Base-by-base conservation (phyloP, 2,888 invertebrate species). In the Sycophila texana region DNA sequence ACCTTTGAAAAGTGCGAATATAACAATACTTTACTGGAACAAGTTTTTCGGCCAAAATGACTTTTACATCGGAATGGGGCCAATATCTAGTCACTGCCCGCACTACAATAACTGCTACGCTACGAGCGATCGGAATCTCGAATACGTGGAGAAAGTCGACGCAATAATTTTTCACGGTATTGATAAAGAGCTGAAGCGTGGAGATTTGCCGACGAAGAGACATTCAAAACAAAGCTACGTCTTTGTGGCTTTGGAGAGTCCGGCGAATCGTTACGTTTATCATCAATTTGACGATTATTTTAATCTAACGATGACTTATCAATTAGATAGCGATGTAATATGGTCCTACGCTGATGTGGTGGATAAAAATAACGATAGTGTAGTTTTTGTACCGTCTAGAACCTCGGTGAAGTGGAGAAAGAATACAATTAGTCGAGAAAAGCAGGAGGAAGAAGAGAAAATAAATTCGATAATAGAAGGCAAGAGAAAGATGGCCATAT, bases 221-320 rank as follows among this genome's bases (percentile, higher is more conserved):
- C 84, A 82, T 0, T 76, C 86, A 0, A 71, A 88, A 13, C 93
- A 93, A 85, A 82, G 85, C n/a, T 93, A 93, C 84, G 89, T 93
- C 1, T 93, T 91, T 82, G 90, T 91, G 0, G 86, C 91, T 55
- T 87, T 92, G 85, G 93, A 93, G 83, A 89, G 91, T 18, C 91
- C 91, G 16, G 81, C 78, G 1, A 86, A 89, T 77, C 81, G 86
- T 1, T 83, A 84, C 10, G 79, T 87, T 1, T 51, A 76, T 4
- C 66, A 83, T 39, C n/a, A 75, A 1, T 80, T 81, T 12, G 84
- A 87, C 10, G 83, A 88, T 51, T 92, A 93, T 77, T 94, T 92
- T 83, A 93, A 93, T 84, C 86, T 91, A 80, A 93, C 93, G 1
- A 92, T 93, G 92, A 92, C 92, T 0, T 93, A 93, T 85, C 90